Evolutionary conservation across 2,888 invertebrate species (phyloP), one percentile per base, ranked within the genome.

Genomic region (Pristionchus arcanus): DNA sequence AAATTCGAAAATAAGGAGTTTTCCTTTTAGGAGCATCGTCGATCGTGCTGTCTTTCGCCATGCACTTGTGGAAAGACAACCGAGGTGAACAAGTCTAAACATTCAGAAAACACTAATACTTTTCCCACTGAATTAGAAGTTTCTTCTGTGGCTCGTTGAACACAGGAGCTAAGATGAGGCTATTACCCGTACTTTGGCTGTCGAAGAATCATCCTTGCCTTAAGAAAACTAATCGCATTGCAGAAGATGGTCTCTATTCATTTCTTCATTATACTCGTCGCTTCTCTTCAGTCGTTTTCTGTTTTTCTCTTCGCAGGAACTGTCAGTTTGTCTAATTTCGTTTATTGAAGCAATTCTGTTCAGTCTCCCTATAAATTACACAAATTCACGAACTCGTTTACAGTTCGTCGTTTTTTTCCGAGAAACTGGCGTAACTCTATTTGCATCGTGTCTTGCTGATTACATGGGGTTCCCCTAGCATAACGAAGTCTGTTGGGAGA

Each of bases 241-340:
- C 49, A 81, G 81, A 81, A 53, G 37, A 81, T 81, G 81, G 81
- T 53, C 53, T 49, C 49, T 1, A 81, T 81, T 49, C 81, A 81
- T 19, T 53, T 81, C 81, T 81, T 81, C 81, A 81, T 81, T 28
- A 81, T 81, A 53, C 81, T 81, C 49, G 81, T 81, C 42, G 81
- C 81, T 28, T 81, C 81, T 2, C 49, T 81, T 13, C 81, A 81
- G 49, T 81, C 81, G 9, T 81, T 81, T 53, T 81, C 81, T 2
- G 49, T 81, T 4, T 81, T 81, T 11, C 81, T 81, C 49, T 81
- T 81, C 49, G 81, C 81, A 9, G 81, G 81, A 25, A 81, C 81
- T 25, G 81, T 81, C n/a, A 42, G 81, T 81, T 81, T n/a, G 1
- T 77, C 25, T 31, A 21, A 34, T 15, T 34, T 34, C 2, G 21